These are phyloP conservation scores for Steinernema hermaphroditum DNA, from an alignment of 2,888 invertebrate genomes.

Conservation along the genomic window DNA sequence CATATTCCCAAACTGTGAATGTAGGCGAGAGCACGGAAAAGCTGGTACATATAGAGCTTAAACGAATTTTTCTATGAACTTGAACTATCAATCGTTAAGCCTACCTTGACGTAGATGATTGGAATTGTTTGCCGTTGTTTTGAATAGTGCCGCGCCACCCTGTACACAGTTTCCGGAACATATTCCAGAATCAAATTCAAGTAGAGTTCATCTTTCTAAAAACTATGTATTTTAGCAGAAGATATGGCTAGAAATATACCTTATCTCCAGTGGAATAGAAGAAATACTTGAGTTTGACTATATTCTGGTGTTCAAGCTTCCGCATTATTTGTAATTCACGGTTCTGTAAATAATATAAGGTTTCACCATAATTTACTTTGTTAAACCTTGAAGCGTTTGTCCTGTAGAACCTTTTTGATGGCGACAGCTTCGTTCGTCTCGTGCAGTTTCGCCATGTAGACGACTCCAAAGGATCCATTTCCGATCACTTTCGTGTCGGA, in stretches of 20 bases:
- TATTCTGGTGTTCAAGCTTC: conserved; percentile 99
- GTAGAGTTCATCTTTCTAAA: conserved; percentile 96
- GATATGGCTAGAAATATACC: conserved; percentile 13
- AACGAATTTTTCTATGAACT: neutral
- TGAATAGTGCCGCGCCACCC: conserved; percentile 97
- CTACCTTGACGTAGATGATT: conserved; percentile 94
- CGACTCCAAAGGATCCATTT: conserved; percentile 99
- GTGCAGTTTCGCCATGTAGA: conserved; percentile 81
- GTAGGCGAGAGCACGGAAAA: conserved; percentile 97
- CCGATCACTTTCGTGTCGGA: conserved; percentile 99
- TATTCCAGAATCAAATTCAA: conserved; percentile 99
- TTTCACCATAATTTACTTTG: too few species aligned
- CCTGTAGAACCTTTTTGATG: conserved; percentile 97
- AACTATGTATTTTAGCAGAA: neutral
- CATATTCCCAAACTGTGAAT: conserved; percentile 80
- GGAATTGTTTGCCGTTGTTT: conserved; percentile 99
- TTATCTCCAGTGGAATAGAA: conserved; percentile 99
- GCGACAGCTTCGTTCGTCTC: conserved; percentile 95
- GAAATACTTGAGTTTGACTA: conserved; percentile 99
- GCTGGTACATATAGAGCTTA: conserved; percentile 68
- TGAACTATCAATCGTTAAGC: neutral
- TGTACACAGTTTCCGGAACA: conserved; percentile 99
- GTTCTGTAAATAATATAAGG: conserved; percentile 76
- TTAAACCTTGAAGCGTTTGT: conserved; percentile 89
- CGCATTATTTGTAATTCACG: conserved; percentile 99